Percentiles rank a stretch among this genome's conserved stretches.
Conservation (phyloP, 1,140 invertebrate species). For the Zaprionus ghesquierei region DNA sequence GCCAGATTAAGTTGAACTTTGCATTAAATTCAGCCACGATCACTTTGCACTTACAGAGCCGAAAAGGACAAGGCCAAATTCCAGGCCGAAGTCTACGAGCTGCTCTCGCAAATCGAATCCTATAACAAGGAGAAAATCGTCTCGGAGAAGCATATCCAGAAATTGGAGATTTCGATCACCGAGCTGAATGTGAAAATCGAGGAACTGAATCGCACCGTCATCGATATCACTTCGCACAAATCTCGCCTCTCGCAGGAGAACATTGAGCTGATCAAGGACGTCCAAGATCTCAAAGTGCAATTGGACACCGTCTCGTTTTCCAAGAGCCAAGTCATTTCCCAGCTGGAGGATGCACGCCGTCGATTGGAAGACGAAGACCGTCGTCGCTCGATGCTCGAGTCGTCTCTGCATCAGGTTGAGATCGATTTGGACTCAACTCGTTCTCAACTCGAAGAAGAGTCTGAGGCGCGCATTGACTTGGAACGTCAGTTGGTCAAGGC, state of each 20-base stretch:
- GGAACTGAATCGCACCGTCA: slow-evolving; percentile 96
- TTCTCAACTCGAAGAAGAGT: slow-evolving; percentile 97
- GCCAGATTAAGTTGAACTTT: not conserved
- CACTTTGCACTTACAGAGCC: slow-evolving; percentile 85
- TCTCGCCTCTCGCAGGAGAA: slow-evolving; percentile 95
- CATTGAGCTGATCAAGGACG: slow-evolving; percentile 95
- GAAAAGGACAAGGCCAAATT: slow-evolving; percentile 98
- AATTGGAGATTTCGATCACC: slow-evolving; percentile 93
- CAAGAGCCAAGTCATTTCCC: slow-evolving; percentile 92
- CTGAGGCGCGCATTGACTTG: slow-evolving; percentile 95
- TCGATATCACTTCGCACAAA: slow-evolving; percentile 96
- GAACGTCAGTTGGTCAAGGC: slow-evolving; percentile 96
- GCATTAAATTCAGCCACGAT: slow-evolving; percentile 54
- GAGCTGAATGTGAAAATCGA: slow-evolving; percentile 97
- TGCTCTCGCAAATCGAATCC: slow-evolving; percentile 95
- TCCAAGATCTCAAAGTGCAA: slow-evolving; percentile 96
- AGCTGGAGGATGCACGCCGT: slow-evolving; percentile 96
- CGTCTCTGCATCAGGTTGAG: slow-evolving; percentile 94
- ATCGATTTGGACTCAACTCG: slow-evolving; percentile 95
- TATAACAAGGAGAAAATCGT: slow-evolving; percentile 95
- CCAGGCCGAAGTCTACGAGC: slow-evolving; percentile 97
- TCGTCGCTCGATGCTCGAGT: slow-evolving; percentile 93
- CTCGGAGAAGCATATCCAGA: slow-evolving; percentile 94
- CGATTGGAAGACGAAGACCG: slow-evolving; percentile 97
- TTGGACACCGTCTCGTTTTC: slow-evolving; percentile 96